Evolutionary conservation across 2,113 vertebrate genomes (phyloP), one percentile per base, ranked within the genome.

Genomic region (Macrotus californicus): DNA sequence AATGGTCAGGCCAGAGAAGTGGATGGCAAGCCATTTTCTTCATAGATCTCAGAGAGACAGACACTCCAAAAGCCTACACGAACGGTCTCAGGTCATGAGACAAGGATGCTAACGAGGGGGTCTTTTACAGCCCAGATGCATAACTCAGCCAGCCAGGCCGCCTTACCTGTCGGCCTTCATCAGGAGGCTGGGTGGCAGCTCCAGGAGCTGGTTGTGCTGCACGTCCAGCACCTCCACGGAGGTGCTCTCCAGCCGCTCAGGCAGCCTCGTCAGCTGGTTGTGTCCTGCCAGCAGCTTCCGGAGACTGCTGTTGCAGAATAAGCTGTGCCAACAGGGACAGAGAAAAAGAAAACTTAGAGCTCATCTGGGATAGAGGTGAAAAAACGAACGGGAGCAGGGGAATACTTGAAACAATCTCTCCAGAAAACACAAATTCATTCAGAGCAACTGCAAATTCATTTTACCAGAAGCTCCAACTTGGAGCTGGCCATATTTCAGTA

Each of bases 121-220:
- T n/a, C 1, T 7, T 6, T 2, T 3, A 22, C 7, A 13, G 7
- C 24, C 22, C 11, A 5, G 39, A n/a, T 0, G 48, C 15, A 3
- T 8, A 36, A 3, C 14, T 31, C 5, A 4, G 22, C 76, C 48
- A 9, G 11, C 18, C 2, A 4, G 2, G 9, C 6, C 0, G 0
- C n/a, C 4, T 96, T 98, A 99, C 99, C 99, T 99, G 98, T 99
- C 98, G 41, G 99, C 99, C 98, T 99, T 99, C 97, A 99, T 97
- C 97, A 99, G 99, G 81, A 99, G 98, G 98, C 98, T 99, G 73
- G 99, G 98, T 0, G 99, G 99, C 83, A 99, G 99, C 98, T 99
- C 99, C 41, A 97, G 87, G 16, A 99, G 98, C 96, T 99, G 99
- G 98, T 99, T 99, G 98, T 99, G 99, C 54, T 99, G 99, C 41